Conservation (phyloP, 30 jellyfish, hydroid and myxozoan species). For the Turritopsis dohrnii region DNA sequence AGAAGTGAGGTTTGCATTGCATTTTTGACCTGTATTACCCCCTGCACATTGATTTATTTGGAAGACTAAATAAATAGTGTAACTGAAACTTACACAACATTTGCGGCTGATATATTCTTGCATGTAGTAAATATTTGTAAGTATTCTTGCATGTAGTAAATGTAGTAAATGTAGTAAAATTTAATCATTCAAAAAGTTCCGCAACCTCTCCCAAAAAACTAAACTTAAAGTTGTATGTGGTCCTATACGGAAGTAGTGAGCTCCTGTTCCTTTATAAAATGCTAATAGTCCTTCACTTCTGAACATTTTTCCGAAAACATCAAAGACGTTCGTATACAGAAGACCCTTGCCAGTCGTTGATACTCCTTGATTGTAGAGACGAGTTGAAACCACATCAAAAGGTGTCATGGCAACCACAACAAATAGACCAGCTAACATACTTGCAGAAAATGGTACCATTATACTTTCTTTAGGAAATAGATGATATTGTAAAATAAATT, state of each 20-base stretch:
- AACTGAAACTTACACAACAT: too few species aligned
- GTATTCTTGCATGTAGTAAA: too few species aligned
- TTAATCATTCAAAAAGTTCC: conserved; percentile 20
- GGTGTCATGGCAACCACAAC: conserved; percentile 94
- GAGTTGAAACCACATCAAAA: conserved; percentile 81
- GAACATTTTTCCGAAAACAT: conserved; percentile 54
- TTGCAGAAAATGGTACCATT: conserved; percentile 63
- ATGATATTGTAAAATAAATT: conserved; percentile 13
- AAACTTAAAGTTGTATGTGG: conserved; percentile 83
- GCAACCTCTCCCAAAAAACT: conserved; percentile 73
- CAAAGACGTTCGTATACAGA: conserved; percentile 47
- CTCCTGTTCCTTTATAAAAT: conserved; percentile 74
- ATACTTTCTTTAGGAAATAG: conserved; percentile 53
- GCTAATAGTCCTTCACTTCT: conserved; percentile 71
- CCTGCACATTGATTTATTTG: too few species aligned
- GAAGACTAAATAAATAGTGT: too few species aligned
- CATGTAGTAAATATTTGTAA: too few species aligned
- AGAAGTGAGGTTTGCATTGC: too few species aligned
- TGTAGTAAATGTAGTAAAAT: too few species aligned
- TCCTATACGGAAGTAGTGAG: conserved; percentile 82
- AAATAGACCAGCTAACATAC: conserved; percentile 76
- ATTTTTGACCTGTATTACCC: too few species aligned
- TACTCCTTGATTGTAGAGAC: conserved; percentile 75
- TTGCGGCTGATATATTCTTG: too few species aligned
- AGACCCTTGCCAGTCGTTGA: conserved; percentile 58